phyloP scores from a whole-genome alignment of 2,888 invertebrate genomes.

The Leucania comma region DNA sequence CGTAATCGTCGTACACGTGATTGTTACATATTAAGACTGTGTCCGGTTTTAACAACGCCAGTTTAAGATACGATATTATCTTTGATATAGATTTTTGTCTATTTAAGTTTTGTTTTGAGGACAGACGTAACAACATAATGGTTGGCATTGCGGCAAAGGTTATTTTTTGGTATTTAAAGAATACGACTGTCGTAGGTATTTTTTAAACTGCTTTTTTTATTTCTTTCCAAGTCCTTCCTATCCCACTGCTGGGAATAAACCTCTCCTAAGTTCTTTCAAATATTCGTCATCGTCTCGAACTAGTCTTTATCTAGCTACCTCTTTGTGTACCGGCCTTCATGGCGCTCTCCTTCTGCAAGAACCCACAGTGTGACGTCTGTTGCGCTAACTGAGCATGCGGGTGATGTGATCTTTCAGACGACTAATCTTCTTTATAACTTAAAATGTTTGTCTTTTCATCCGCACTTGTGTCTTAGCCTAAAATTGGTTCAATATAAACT shows the following conservation, averaged over 20 bases:
- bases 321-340: too few species aligned
- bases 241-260: too few species aligned
- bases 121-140: not conserved
- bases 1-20: conserved; percentile 80
- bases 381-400: too few species aligned
- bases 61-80: conserved; percentile 43
- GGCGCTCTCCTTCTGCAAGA: too few species aligned
- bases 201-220: too few species aligned
- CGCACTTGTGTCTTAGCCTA: not conserved
- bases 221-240: too few species aligned
- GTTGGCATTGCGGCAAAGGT: not conserved
- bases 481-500: not conserved
- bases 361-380: too few species aligned
- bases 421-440: too few species aligned
- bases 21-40: conserved; percentile 77
- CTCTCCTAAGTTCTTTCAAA: too few species aligned
- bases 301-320: too few species aligned
- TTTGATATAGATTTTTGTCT: conserved; percentile 35
- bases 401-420: too few species aligned
- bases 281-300: too few species aligned
- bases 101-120: conserved; percentile 18
- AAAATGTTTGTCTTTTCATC: not conserved
- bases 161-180: not conserved
- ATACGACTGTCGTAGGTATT: not conserved
- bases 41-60: conserved; percentile 70